These are phyloP conservation scores for Dipodomys stephensi DNA, from an alignment of 2,113 vertebrate genomes.

Conservation along the genomic window DNA sequence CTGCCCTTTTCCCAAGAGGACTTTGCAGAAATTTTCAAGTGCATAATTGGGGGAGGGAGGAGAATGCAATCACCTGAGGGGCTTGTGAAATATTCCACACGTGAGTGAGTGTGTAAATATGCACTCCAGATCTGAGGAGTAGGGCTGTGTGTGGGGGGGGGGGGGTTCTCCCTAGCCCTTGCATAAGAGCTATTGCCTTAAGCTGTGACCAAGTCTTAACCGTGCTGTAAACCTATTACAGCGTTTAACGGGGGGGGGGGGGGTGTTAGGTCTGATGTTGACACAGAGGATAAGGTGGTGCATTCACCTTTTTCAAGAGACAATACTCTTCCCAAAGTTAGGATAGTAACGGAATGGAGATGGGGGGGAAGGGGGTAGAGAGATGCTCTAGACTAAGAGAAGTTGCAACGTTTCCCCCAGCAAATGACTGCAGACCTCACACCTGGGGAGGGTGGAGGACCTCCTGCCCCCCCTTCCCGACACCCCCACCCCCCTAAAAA, in stretches of 20 bases:
- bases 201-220: constrained; percentile 15
- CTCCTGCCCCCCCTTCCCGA: too few species aligned
- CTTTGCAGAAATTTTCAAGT: neutral
- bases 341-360: neutral
- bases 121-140: neutral
- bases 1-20: neutral
- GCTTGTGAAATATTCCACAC: neutral
- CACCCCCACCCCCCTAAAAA: neutral
- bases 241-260: neutral
- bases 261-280: neutral
- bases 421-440: neutral
- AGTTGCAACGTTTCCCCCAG: neutral
- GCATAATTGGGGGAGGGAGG: neutral
- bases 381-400: neutral
- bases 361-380: rapidly evolving
- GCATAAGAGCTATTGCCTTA: neutral
- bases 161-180: neutral
- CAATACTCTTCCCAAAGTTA: constrained; percentile 34
- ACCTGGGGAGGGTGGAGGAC: neutral
- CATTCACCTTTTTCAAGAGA: neutral
- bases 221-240: neutral
- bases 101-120: neutral
- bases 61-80: neutral
- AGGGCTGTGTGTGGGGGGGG: neutral
- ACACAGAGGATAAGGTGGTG: neutral